phyloP scores from a whole-genome alignment of 2,797 vertebrate species.

The Tolypeutes matacus region DNA sequence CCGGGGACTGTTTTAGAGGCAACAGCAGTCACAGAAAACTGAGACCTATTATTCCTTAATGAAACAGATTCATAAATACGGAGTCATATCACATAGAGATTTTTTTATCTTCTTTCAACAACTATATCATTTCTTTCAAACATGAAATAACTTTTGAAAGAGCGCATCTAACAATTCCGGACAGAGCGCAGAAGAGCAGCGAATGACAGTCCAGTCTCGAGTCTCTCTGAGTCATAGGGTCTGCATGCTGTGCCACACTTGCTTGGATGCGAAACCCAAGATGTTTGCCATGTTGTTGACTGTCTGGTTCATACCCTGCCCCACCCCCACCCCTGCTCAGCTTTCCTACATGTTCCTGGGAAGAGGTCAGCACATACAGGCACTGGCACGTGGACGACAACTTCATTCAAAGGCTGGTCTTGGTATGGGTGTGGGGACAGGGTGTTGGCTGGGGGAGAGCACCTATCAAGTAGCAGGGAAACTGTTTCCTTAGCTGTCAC shows the following conservation, averaged over 20 bases:
- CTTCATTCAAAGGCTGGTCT: background rate
- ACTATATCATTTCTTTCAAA: constrained; percentile 80
- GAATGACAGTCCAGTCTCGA: constrained; percentile 83
- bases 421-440: background rate
- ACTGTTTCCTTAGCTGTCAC: background rate
- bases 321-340: background rate
- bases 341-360: constrained; percentile 81
- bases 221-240: constrained; percentile 71
- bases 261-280: constrained; percentile 74
- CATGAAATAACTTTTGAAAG: constrained; percentile 86
- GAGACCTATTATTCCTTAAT: background rate
- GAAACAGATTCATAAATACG: background rate
- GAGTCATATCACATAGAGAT: background rate
- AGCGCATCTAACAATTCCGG: constrained; percentile 82
- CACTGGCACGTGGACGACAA: background rate
- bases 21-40: background rate
- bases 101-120: constrained; percentile 79
- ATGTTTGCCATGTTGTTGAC: constrained; percentile 80
- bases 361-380: constrained; percentile 75
- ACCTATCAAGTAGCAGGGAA: background rate
- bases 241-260: constrained; percentile 81
- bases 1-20: background rate
- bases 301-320: constrained; percentile 82
- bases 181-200: constrained; percentile 81
- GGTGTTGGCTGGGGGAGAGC: background rate